Percentiles rank a stretch among this genome's conserved stretches.
Conservation (phyloP, 2,113 vertebrate species). For the Pipa parva region DNA sequence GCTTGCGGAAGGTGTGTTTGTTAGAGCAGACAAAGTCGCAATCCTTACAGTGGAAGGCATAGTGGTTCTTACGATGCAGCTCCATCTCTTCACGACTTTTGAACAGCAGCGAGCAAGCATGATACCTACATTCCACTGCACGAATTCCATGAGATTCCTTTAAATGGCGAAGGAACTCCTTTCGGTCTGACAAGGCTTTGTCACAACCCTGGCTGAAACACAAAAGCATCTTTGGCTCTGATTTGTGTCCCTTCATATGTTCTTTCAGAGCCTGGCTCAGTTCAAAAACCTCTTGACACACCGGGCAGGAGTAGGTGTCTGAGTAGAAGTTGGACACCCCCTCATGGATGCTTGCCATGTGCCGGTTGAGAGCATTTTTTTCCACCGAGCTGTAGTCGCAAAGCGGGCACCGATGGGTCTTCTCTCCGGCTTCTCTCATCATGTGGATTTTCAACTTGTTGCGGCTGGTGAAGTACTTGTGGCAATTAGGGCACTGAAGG, state of each 20-base stretch:
- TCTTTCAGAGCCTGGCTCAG: constrained; percentile 84
- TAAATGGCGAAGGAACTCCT: constrained; percentile 73
- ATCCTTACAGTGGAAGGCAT: constrained; percentile 87
- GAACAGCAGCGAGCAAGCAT: constrained; percentile 79
- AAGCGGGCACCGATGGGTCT: constrained; percentile 77
- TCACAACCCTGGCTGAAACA: constrained; percentile 78
- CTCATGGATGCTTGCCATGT: constrained; percentile 80
- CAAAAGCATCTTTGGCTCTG: constrained; percentile 53
- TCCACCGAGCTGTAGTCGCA: constrained; percentile 90
- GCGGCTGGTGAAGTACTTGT: constrained; percentile 90
- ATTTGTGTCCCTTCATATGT: constrained; percentile 86
- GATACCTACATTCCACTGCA: constrained; percentile 80
- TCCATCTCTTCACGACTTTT: constrained; percentile 74
- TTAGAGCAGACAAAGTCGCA: constrained; percentile 93
- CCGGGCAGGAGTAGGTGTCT: constrained; percentile 75
- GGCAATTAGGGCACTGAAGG: constrained; percentile 89
- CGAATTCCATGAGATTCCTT: constrained; percentile 67
- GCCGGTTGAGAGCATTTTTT: constrained; percentile 80
- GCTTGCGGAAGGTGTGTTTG: constrained; percentile 80
- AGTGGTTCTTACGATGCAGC: constrained; percentile 80
- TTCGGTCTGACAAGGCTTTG: constrained; percentile 65
- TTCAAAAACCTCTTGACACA: constrained; percentile 76
- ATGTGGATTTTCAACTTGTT: constrained; percentile 90
- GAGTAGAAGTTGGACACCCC: constrained; percentile 62
- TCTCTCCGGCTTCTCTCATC: constrained; percentile 80